These are phyloP conservation scores for Dendrocincla fuliginosa DNA, from an alignment of 2,797 vertebrate genomes.

Conservation along the genomic window DNA sequence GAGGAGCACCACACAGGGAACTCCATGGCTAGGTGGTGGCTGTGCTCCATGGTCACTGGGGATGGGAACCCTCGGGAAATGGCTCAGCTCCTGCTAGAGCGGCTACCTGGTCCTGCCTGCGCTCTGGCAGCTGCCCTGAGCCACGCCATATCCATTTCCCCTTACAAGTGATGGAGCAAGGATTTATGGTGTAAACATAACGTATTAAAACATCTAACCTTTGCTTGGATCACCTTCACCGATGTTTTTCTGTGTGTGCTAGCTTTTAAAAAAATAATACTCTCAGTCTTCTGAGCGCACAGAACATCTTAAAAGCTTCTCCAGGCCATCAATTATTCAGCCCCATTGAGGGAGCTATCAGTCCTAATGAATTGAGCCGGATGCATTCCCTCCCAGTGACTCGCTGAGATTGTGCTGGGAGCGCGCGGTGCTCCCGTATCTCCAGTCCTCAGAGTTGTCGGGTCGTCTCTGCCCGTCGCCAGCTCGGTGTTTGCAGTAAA, in stretches of 20 bases:
- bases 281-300: conserved; percentile 49
- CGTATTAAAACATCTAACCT: conserved; percentile 77
- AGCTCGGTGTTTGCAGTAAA: conserved; percentile 15
- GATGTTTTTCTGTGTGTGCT: conserved; percentile 70
- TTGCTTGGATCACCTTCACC: conserved; percentile 67
- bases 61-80: neutral
- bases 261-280: conserved; percentile 77
- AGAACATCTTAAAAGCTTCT: conserved; percentile 79
- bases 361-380: conserved; percentile 81
- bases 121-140: neutral
- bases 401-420: conserved; percentile 52
- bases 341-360: conserved; percentile 79
- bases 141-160: conserved; percentile 63
- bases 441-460: neutral
- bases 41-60: rapidly evolving
- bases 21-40: rapidly evolving
- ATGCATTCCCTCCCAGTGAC: conserved; percentile 67
- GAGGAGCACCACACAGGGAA: rapidly evolving
- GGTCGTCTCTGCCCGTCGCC: neutral
- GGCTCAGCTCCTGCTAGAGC: neutral
- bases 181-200: conserved; percentile 76
- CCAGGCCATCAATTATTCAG: conserved; percentile 83
- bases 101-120: neutral
- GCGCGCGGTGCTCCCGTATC: neutral
- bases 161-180: conserved; percentile 59